phyloP scores from a whole-genome alignment of 2,888 invertebrate genomes.

The Allygus modestus region DNA sequence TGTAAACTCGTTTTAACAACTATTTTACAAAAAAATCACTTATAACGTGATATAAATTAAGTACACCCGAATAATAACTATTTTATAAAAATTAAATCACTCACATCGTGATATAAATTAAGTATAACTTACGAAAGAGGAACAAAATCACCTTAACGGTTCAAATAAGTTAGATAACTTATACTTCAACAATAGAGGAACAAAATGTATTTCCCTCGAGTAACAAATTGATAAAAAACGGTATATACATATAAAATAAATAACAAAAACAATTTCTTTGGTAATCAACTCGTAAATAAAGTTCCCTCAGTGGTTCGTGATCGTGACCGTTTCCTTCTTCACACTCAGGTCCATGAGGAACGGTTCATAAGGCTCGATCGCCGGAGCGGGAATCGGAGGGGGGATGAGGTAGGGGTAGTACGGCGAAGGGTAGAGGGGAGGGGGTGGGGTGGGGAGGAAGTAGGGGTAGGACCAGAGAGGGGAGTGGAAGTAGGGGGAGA shows the following conservation, averaged over 20 bases:
- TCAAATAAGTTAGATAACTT: slow-evolving; percentile 2
- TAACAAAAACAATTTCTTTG: slow-evolving; percentile 40
- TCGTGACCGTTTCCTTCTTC: slow-evolving; percentile 36
- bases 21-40: slow-evolving; percentile 25
- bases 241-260: slow-evolving; percentile 11
- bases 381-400: slow-evolving; percentile 72
- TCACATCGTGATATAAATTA: background rate
- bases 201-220: background rate
- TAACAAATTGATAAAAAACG: background rate
- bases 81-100: background rate
- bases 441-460: slow-evolving; percentile 68
- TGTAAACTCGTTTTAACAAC: background rate
- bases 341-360: slow-evolving; percentile 70
- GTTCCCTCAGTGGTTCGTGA: background rate
- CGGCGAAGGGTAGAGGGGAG: slow-evolving; percentile 68
- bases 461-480: slow-evolving; percentile 73
- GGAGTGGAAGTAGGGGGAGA: slow-evolving; percentile 72
- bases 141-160: background rate
- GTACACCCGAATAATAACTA: background rate
- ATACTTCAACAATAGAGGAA: slow-evolving; percentile 1
- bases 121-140: slow-evolving; percentile 12
- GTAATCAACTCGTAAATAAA: background rate
- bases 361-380: slow-evolving; percentile 68
- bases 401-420: slow-evolving; percentile 72
- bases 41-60: slow-evolving; percentile 20